These are phyloP conservation scores for Umimayanthus chanpuru DNA, from an alignment of 92 coral and sea anemone genomes.

Conservation along the genomic window DNA sequence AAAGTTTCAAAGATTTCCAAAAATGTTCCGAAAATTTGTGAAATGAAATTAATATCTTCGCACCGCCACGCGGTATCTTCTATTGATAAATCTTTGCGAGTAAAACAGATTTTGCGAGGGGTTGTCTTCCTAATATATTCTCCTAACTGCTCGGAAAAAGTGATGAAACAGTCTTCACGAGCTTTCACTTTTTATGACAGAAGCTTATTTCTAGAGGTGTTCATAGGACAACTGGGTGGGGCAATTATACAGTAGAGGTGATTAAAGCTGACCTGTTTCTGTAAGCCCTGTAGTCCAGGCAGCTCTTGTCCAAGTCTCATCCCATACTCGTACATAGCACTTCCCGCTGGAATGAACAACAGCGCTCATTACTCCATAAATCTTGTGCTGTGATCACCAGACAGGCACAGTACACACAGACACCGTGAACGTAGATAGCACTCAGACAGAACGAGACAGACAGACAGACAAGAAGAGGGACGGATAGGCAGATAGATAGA, in stretches of 20 bases:
- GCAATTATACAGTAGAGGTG: background rate
- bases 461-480: background rate
- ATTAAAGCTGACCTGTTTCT: slow-evolving; percentile 78
- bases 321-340: slow-evolving; percentile 94
- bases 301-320: slow-evolving; percentile 92
- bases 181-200: background rate
- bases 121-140: too few species aligned
- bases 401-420: background rate
- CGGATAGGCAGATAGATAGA: background rate
- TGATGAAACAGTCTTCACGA: too few species aligned
- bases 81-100: too few species aligned
- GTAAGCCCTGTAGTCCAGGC: slow-evolving; percentile 86
- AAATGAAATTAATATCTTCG: too few species aligned
- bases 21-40: too few species aligned
- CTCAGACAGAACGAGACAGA: background rate
- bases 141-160: too few species aligned
- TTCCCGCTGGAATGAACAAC: slow-evolving; percentile 70
- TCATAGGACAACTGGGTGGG: background rate
- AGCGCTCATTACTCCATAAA: background rate
- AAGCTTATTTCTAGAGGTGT: background rate
- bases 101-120: too few species aligned
- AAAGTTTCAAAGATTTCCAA: too few species aligned
- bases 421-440: too few species aligned
- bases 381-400: background rate
- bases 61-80: too few species aligned